Conservation (phyloP, 2,888 invertebrate species). For the Ctenicera cuprea region DNA sequence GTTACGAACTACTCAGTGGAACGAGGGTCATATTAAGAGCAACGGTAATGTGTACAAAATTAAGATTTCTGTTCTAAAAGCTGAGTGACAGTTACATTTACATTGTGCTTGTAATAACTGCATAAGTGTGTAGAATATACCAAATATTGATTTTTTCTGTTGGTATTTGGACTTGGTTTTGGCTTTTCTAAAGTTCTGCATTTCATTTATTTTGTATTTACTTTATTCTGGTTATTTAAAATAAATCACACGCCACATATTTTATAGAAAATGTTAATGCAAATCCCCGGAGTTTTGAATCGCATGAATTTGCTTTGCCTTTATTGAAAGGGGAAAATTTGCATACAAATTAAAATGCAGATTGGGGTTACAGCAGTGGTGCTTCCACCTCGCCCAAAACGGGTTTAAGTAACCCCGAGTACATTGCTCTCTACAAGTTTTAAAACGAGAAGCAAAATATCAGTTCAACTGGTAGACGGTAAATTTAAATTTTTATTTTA, state of each 20-base stretch:
- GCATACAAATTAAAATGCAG: constrained; percentile 54
- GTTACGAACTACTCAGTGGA: no score
- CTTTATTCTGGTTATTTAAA: constrained; percentile 36
- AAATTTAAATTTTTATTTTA: not conserved
- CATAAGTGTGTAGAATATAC: no score
- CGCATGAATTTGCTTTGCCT: constrained; percentile 53
- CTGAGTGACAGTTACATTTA: no score
- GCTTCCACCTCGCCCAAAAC: constrained; percentile 55
- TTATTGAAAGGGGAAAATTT: constrained; percentile 53
- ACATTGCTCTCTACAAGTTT: constrained; percentile 46
- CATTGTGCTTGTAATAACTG: no score
- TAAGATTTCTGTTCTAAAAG: no score
- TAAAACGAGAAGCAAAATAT: constrained; percentile 26
- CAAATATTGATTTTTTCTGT: no score
- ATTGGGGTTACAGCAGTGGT: constrained; percentile 57
- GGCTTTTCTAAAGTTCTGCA: no score
- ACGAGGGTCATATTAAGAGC: no score
- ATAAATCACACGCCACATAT: constrained; percentile 47
- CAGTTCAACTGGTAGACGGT: not conserved
- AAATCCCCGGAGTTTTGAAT: constrained; percentile 52
- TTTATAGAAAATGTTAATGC: constrained; percentile 53
- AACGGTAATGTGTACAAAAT: no score
- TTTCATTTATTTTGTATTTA: no score
- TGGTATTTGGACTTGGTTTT: no score
- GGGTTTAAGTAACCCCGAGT: constrained; percentile 48